Evolutionary conservation across 1,140 invertebrate species (phyloP).

Genomic region (Heliothis subflexa): DNA sequence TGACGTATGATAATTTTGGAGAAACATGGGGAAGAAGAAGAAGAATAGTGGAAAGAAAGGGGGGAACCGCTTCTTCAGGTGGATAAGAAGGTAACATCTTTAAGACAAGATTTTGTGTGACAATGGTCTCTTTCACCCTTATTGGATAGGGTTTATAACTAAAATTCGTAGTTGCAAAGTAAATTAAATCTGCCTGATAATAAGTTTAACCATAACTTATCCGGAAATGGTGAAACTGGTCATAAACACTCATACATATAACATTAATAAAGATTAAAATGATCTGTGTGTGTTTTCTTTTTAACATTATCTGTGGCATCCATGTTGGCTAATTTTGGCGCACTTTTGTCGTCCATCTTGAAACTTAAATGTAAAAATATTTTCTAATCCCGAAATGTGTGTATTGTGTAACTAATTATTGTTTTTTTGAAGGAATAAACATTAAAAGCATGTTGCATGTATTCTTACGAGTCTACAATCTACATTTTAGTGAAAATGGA

Average conservation of each 20-base stretch:
- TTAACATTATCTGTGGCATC: constrained; percentile 2
- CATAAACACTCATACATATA: neutral
- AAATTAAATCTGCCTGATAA: no score
- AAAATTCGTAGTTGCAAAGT: no score
- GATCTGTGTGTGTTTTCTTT: constrained; percentile 13
- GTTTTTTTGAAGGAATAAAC: neutral
- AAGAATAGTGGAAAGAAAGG: constrained; percentile 73
- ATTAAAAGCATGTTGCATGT: neutral
- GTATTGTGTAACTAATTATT: neutral
- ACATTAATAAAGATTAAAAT: neutral
- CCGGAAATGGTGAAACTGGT: no score
- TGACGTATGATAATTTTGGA: constrained; percentile 55
- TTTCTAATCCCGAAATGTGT: neutral
- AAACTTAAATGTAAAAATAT: no score
- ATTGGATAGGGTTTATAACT: no score
- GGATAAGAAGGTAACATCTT: constrained; percentile 77
- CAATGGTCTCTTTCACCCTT: no score
- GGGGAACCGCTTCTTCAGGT: constrained; percentile 79
- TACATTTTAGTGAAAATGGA: no score
- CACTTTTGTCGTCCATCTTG: neutral
- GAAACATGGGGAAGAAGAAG: constrained; percentile 81
- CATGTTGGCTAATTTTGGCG: constrained; percentile 18
- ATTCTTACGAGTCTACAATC: no score
- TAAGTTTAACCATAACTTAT: no score
- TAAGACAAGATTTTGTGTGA: neutral